Evolutionary conservation across 2,888 invertebrate species (phyloP), one percentile per base, ranked within the genome.

Genomic region (Lagria hirta): DNA sequence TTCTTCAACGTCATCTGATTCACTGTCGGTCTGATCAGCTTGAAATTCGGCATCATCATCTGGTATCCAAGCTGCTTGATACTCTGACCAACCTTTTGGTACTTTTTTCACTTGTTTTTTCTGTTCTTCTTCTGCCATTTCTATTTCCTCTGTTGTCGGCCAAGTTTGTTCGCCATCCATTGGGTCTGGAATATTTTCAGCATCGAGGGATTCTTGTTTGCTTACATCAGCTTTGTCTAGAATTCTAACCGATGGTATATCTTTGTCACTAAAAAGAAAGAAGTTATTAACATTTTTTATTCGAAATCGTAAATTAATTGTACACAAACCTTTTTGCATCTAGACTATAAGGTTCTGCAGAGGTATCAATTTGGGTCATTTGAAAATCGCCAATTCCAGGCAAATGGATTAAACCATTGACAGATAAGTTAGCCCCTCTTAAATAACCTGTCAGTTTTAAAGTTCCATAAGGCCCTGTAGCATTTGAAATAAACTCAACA

Each of bases 101-200:
- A 96, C 85, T 53, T 77, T 78, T 10, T 94, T 84, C 3, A 83
- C 74, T 68, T 84, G 86, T 52, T 76, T 80, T 18, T 46, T 5
- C 55, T 60, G 38, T 58, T 80, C 78, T 43, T 74, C 70, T 62
- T 82, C 83, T 7, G 89, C 85, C 56, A 83, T 79, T 50, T 81
- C 79, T 48, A 94, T 79, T 73, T 96, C 95, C 63, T 95, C 92
- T 52, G 87, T 86, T 8, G 94, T 94, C 0, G 97, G 96, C 93
- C 94, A 96, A 1, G 95, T 96, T 72, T 97, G 97, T 68, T 97
- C 97, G 1, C 87, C 92, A 66, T 93, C 89, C 91, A 96, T 88
- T 3, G 86, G 86, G 74, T 96, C 91, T 1, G 87, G 86, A 35
- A 83, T 73, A 71, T 89, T 88, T 74, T 94, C 95, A 14, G 80